phyloP scores from a whole-genome alignment of 2,888 invertebrate species.

The Himalopsyche anomala region DNA sequence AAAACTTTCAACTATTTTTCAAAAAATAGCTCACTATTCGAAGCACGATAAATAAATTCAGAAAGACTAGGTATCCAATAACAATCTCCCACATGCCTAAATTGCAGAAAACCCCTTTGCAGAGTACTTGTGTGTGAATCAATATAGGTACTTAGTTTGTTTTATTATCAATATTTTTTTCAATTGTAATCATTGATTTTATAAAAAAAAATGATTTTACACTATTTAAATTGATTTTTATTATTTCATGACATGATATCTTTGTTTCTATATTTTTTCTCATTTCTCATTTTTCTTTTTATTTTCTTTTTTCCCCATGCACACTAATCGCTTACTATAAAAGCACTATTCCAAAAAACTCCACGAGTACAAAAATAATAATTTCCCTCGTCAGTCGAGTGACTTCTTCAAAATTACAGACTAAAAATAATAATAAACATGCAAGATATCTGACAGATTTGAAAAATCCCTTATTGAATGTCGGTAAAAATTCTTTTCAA shows the following conservation, averaged over 20 bases:
- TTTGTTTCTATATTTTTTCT: neutral
- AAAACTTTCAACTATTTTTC: too few relatives aligned
- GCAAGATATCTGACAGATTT: neutral
- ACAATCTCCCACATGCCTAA: too few relatives aligned
- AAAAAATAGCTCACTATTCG: too few relatives aligned
- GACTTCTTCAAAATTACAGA: neutral
- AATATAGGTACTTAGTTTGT: too few relatives aligned
- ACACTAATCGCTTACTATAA: neutral
- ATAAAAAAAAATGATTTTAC: too few relatives aligned
- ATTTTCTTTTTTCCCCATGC: constrained; percentile 51
- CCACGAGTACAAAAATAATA: constrained; percentile 57
- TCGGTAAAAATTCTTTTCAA: neutral
- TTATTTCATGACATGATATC: neutral
- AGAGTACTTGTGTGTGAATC: too few relatives aligned
- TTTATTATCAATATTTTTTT: too few relatives aligned
- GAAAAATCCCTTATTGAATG: neutral
- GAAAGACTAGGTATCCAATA: too few relatives aligned
- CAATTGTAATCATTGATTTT: too few relatives aligned
- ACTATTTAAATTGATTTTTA: too few relatives aligned
- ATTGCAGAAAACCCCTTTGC: too few relatives aligned
- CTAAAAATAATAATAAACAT: neutral
- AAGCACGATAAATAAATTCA: too few relatives aligned
- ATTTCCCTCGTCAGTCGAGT: constrained; percentile 52
- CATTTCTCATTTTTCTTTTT: neutral
- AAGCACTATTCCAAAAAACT: constrained; percentile 51